Conservation (phyloP, 2,113 vertebrate genomes). For the Uropsilus gracilis region DNA sequence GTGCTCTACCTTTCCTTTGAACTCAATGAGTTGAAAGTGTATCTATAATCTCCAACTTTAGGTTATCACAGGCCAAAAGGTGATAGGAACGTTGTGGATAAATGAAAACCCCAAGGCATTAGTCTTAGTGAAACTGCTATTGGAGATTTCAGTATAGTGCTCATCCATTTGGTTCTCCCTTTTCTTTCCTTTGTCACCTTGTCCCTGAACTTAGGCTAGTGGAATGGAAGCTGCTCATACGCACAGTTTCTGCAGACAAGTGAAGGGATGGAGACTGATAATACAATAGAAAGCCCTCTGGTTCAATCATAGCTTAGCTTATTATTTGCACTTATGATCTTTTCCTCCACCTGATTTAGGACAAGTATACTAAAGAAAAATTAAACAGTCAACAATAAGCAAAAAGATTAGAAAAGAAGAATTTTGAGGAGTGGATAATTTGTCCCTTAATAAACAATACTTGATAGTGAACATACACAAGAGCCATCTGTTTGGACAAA, state of each 20-base stretch:
- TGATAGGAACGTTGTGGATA: not conserved
- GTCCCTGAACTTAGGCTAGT: not conserved
- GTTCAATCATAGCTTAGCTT: not conserved
- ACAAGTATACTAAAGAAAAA: not conserved
- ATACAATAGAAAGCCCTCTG: not conserved
- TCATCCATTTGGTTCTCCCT: not conserved
- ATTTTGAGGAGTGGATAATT: not conserved
- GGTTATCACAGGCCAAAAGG: conserved; percentile 38
- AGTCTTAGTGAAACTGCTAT: not conserved
- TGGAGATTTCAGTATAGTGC: not conserved
- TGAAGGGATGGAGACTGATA: not conserved
- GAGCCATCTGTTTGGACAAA: conserved; percentile 6
- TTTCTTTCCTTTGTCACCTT: not conserved
- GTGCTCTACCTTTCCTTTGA: conserved; percentile 69
- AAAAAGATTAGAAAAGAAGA: conserved; percentile 1
- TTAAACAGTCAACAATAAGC: not conserved
- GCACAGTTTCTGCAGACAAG: not conserved
- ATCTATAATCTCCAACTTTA: not conserved
- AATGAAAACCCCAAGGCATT: conserved; percentile 34
- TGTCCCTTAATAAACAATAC: conserved; percentile 25
- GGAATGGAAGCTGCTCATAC: not conserved
- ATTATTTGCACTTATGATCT: not conserved
- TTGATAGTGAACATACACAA: not conserved
- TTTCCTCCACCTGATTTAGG: not conserved
- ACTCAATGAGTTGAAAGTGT: conserved; percentile 60